A percentile compares a stretch with the other conserved stretches of the same genome.
Conservation (phyloP, 2,797 vertebrate species). For the Gambelia wislizenii region DNA sequence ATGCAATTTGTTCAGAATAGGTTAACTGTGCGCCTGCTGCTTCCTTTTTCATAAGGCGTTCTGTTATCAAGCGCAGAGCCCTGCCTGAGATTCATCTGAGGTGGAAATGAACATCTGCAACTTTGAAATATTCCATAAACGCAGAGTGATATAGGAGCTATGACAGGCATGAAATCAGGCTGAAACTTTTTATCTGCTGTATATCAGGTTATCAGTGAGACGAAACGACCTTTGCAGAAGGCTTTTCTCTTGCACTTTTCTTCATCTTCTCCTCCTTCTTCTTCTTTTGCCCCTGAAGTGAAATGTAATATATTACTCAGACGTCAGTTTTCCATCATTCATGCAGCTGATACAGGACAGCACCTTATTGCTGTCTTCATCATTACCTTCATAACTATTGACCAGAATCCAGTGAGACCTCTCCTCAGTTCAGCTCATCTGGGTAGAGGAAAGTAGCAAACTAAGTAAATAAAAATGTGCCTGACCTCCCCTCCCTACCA, state of each 20-base stretch:
- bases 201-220: slow-evolving; percentile 35
- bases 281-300: not conserved
- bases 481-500: too few relatives aligned
- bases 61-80: slow-evolving; percentile 55
- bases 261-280: not conserved
- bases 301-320: slow-evolving; percentile 17
- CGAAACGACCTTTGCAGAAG: slow-evolving; percentile 10
- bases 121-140: slow-evolving; percentile 69
- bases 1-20: slow-evolving; percentile 67
- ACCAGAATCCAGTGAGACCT: not conserved
- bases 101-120: slow-evolving; percentile 54
- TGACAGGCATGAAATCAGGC: slow-evolving; percentile 68
- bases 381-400: not conserved
- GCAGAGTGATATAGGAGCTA: slow-evolving; percentile 50
- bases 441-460: not conserved
- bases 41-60: slow-evolving; percentile 63
- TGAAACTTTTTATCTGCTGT: slow-evolving; percentile 63
- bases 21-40: slow-evolving; percentile 57
- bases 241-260: not conserved
- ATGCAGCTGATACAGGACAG: not conserved
- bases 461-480: not conserved
- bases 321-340: slow-evolving; percentile 7
- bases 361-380: not conserved
- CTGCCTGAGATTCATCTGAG: slow-evolving; percentile 48
- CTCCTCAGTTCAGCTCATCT: not conserved